phyloP scores from a whole-genome alignment of 1,140 invertebrate species.

The Neodiprion virginianus region DNA sequence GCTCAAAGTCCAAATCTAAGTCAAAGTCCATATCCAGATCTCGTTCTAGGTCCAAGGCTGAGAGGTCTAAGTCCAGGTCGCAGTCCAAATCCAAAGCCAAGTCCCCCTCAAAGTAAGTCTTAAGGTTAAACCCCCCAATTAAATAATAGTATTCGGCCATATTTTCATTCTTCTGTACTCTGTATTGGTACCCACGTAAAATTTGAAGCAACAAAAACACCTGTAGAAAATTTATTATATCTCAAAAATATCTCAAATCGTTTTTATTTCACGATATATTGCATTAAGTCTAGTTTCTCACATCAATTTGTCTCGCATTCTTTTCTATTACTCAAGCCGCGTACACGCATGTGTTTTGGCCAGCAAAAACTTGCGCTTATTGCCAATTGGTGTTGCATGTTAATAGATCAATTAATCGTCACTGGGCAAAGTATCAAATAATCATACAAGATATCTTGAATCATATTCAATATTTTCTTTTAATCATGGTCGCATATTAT shows the following conservation, averaged over 20 bases:
- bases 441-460: no score
- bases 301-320: no score
- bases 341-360: background rate
- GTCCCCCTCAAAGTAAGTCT: slow-evolving; percentile 62
- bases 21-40: slow-evolving; percentile 68
- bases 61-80: slow-evolving; percentile 68
- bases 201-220: background rate
- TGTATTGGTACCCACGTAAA: background rate
- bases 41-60: slow-evolving; percentile 63
- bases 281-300: no score
- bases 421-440: no score
- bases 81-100: slow-evolving; percentile 66
- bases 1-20: slow-evolving; percentile 65
- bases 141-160: background rate
- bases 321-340: background rate
- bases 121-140: slow-evolving; percentile 2
- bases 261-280: no score
- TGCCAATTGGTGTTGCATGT: background rate
- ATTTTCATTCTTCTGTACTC: background rate
- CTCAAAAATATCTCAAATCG: no score
- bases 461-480: slow-evolving; percentile 10
- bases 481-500: slow-evolving; percentile 21
- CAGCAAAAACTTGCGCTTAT: background rate
- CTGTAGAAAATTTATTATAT: background rate
- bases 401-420: background rate